phyloP scores from a whole-genome alignment of 2,797 vertebrate species.

The Acrossocheilus fasciatus region DNA sequence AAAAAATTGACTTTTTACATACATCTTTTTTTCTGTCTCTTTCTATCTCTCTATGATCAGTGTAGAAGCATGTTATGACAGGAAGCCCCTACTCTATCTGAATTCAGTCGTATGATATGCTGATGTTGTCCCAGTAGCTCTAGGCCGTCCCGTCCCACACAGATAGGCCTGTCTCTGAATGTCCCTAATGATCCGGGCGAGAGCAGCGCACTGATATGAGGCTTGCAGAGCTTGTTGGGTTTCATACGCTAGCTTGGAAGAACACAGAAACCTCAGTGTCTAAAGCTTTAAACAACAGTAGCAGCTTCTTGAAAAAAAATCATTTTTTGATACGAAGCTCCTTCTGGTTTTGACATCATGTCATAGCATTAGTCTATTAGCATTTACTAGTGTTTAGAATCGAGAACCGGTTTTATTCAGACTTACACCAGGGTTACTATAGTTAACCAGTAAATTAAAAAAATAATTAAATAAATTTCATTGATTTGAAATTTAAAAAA shows the following conservation, averaged over 20 bases:
- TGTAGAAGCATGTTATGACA: not conserved
- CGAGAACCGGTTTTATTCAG: not conserved
- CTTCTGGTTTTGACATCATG: no score
- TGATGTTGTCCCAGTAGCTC: slow-evolving; percentile 23
- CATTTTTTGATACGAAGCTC: no score
- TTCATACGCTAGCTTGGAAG: not conserved
- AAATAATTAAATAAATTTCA: no score
- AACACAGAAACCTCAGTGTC: not conserved
- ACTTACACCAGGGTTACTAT: not conserved
- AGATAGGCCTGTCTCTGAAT: slow-evolving; percentile 9
- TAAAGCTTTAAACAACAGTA: not conserved
- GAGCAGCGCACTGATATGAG: not conserved
- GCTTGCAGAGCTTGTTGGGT: not conserved
- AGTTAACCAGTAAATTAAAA: not conserved
- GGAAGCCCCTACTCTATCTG: not conserved
- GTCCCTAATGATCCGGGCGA: not conserved
- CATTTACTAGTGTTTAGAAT: not conserved
- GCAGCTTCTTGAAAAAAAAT: no score
- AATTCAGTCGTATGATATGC: slow-evolving; percentile 31
- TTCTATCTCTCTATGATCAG: not conserved
- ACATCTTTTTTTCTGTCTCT: not conserved
- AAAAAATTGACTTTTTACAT: no score
- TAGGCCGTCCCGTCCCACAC: not conserved
- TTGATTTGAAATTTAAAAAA: no score
- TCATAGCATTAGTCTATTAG: not conserved